Conservation (phyloP, 1,140 invertebrate species). For the Druon quercuslanigerum region DNA sequence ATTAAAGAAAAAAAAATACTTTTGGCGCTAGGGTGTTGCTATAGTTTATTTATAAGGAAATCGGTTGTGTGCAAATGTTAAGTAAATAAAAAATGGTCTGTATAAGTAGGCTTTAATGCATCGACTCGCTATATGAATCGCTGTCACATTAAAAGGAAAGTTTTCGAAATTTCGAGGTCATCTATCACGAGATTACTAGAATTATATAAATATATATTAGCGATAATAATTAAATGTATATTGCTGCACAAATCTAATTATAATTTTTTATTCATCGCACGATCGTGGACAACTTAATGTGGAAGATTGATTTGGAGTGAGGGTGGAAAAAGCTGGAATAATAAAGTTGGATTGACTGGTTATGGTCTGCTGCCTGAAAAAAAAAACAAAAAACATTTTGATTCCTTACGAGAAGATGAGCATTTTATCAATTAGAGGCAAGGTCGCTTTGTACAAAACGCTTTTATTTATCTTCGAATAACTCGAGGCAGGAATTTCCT, state of each 20-base stretch:
- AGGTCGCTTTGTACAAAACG: constrained; percentile 33
- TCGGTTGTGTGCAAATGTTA: constrained; percentile 62
- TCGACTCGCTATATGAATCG: constrained; percentile 33
- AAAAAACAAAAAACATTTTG: no score
- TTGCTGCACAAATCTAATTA: constrained; percentile 17
- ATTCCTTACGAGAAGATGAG: not conserved
- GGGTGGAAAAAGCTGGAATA: not conserved
- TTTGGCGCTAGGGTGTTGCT: constrained; percentile 53
- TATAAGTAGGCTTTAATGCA: constrained; percentile 37
- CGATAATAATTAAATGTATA: not conserved
- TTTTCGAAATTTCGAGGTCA: constrained; percentile 16
- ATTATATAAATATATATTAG: constrained; percentile 6
- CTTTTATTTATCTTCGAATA: constrained; percentile 34
- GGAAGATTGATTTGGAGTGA: constrained; percentile 11
- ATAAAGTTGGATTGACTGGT: not conserved
- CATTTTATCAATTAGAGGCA: constrained; percentile 28
- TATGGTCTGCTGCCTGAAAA: not conserved
- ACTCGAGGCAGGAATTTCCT: constrained; percentile 16
- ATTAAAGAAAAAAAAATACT: not conserved
- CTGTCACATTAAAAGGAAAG: constrained; percentile 30
- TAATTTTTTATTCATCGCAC: not conserved
- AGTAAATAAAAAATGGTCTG: constrained; percentile 41
- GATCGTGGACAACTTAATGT: not conserved
- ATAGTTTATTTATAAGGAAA: constrained; percentile 56
- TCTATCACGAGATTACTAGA: constrained; percentile 28